Conservation (phyloP, 2,888 invertebrate genomes). For the Chrysomela aeneicollis region DNA sequence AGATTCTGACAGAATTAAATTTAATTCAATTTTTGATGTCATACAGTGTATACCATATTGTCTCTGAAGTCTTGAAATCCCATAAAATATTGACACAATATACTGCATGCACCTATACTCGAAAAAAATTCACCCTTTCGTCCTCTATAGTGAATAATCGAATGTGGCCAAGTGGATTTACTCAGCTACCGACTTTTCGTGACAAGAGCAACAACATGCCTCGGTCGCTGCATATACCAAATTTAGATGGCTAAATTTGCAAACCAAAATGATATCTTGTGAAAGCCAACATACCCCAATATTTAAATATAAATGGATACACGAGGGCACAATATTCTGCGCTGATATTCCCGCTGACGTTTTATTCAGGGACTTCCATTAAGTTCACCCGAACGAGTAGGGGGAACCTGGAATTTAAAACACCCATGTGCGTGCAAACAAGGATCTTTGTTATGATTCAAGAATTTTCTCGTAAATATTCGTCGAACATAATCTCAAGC, state of each 20-base stretch:
- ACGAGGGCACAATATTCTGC: conserved; percentile 21
- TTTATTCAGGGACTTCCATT: conserved; percentile 16
- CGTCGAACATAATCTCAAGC: too few species aligned
- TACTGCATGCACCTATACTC: too few species aligned
- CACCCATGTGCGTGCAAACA: neutral
- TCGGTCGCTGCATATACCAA: conserved; percentile 11
- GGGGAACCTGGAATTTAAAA: neutral
- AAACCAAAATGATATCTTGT: conserved; percentile 35
- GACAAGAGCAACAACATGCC: conserved; percentile 1
- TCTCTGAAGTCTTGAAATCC: too few species aligned
- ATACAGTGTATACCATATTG: too few species aligned
- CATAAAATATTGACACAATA: too few species aligned
- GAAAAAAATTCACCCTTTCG: too few species aligned
- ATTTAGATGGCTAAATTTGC: conserved; percentile 28
- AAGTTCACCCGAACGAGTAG: neutral
- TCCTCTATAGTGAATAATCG: too few species aligned
- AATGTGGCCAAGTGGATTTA: too few species aligned
- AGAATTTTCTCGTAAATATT: too few species aligned
- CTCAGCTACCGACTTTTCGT: neutral
- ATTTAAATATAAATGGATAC: conserved; percentile 35
- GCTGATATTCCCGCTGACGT: conserved; percentile 19
- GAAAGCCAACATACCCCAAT: conserved; percentile 26
- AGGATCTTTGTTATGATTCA: neutral
- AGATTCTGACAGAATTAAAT: too few species aligned
- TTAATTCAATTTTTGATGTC: too few species aligned